Conservation (phyloP, 2,797 vertebrate genomes). For the Sebastes iracundus region DNA sequence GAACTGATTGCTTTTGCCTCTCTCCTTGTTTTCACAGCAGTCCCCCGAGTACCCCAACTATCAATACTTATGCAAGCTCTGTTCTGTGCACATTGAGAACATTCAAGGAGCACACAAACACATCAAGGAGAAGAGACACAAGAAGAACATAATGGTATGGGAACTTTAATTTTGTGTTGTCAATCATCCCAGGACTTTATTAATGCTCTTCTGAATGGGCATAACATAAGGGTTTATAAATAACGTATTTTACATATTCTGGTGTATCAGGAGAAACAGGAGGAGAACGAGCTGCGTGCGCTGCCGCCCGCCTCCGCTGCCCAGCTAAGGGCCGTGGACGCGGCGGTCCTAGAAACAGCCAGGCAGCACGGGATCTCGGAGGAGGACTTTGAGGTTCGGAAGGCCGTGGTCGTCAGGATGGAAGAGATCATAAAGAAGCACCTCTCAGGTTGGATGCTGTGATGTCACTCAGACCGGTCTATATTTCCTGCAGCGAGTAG, state of each 20-base stretch:
- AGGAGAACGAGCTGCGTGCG: constrained; percentile 94
- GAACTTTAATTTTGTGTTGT: constrained; percentile 18
- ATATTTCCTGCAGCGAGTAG: neutral
- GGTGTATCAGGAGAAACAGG: constrained; percentile 92
- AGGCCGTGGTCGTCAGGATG: constrained; percentile 89
- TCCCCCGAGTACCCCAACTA: constrained; percentile 96
- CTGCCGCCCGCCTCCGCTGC: constrained; percentile 87
- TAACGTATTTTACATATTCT: neutral
- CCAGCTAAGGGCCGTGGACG: constrained; percentile 90
- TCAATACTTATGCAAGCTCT: constrained; percentile 97
- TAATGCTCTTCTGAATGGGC: neutral
- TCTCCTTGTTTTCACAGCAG: constrained; percentile 80
- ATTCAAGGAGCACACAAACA: constrained; percentile 98
- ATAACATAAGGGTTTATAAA: neutral
- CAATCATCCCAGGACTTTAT: neutral
- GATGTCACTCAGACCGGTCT: neutral
- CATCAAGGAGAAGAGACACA: constrained; percentile 99
- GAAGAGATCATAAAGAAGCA: constrained; percentile 88
- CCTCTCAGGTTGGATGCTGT: constrained; percentile 86
- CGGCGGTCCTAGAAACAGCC: constrained; percentile 85
- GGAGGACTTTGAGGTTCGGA: constrained; percentile 88
- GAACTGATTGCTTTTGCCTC: neutral
- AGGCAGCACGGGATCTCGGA: constrained; percentile 91
- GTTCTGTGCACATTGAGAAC: constrained; percentile 97
- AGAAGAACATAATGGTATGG: constrained; percentile 94